Conservation (phyloP, 2,888 invertebrate species). For the Periphyllus acericola region DNA sequence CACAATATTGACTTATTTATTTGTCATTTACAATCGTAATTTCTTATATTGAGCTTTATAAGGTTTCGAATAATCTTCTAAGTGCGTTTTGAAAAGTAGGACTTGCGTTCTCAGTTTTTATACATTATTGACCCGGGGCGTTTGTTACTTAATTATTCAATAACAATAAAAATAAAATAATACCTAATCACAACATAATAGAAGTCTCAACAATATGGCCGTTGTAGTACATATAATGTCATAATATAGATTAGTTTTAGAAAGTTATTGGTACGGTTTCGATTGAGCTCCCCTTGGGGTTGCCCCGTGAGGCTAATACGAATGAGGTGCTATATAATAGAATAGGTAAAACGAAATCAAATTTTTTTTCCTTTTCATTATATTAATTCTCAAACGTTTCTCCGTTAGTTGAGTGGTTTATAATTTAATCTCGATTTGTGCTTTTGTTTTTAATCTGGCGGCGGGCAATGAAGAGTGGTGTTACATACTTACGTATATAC, state of each 20-base stretch:
- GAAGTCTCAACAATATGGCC: conserved; percentile 32
- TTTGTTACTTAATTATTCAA: conserved; percentile 57
- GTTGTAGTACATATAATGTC: conserved; percentile 42
- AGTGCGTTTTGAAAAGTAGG: conserved; percentile 1
- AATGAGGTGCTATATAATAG: conserved; percentile 29
- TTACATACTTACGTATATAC: not conserved
- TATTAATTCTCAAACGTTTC: conserved; percentile 14
- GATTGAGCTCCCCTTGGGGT: conserved; percentile 56
- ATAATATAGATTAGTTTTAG: conserved; percentile 62
- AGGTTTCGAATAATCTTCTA: conserved; percentile 24
- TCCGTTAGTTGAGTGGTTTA: not conserved
- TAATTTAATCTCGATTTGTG: conserved; percentile 12
- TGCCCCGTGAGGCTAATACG: conserved; percentile 48
- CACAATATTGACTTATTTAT: not conserved
- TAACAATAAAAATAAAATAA: conserved; percentile 58
- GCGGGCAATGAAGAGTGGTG: not conserved
- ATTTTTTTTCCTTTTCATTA: conserved; percentile 36
- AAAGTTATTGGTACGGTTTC: conserved; percentile 53
- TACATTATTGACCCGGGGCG: conserved; percentile 28
- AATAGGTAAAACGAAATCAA: conserved; percentile 32
- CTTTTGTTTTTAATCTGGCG: conserved; percentile 26
- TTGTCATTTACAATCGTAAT: not conserved
- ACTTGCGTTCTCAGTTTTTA: not conserved
- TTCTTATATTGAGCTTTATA: not conserved
- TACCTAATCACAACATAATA: conserved; percentile 57